These are phyloP conservation scores for Stenchaetothrips biformis DNA, from an alignment of 2,888 invertebrate genomes.

Conservation along the genomic window DNA sequence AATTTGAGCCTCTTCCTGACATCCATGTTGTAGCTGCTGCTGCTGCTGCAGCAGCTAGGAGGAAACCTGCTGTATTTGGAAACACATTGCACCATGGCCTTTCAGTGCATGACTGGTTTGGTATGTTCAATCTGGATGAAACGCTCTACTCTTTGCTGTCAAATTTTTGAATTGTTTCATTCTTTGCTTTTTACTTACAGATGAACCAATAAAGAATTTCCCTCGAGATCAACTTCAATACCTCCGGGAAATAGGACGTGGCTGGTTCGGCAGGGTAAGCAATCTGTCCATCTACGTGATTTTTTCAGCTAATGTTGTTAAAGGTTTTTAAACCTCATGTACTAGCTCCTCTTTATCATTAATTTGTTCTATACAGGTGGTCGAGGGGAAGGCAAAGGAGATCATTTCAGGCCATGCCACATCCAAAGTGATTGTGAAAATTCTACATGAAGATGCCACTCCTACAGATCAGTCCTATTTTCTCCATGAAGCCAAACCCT, in stretches of 20 bases:
- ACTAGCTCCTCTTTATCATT: background rate
- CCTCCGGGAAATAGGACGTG: constrained; percentile 72
- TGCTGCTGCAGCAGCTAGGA: background rate
- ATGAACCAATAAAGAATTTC: constrained; percentile 56
- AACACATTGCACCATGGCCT: constrained; percentile 44
- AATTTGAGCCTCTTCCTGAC: constrained; percentile 38
- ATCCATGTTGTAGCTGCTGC: constrained; percentile 31
- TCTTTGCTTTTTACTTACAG: constrained; percentile 42
- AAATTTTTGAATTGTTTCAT: background rate
- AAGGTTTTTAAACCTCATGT: background rate
- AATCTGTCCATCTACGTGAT: constrained; percentile 30
- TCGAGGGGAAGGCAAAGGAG: constrained; percentile 67
- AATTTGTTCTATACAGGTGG: constrained; percentile 53
- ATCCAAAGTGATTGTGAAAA: constrained; percentile 65
- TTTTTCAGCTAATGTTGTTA: constrained; percentile 27
- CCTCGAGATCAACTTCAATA: constrained; percentile 74
- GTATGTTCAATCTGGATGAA: constrained; percentile 42
- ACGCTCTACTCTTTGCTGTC: background rate
- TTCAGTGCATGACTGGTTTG: constrained; percentile 49
- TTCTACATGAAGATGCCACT: constrained; percentile 71
- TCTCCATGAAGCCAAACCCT: constrained; percentile 68
- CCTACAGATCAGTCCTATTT: constrained; percentile 72
- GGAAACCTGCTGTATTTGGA: constrained; percentile 36
- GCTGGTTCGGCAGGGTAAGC: constrained; percentile 73
- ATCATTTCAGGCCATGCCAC: constrained; percentile 39